phyloP scores from a whole-genome alignment of 2,888 invertebrate species.

The Phyto melanocephala region DNA sequence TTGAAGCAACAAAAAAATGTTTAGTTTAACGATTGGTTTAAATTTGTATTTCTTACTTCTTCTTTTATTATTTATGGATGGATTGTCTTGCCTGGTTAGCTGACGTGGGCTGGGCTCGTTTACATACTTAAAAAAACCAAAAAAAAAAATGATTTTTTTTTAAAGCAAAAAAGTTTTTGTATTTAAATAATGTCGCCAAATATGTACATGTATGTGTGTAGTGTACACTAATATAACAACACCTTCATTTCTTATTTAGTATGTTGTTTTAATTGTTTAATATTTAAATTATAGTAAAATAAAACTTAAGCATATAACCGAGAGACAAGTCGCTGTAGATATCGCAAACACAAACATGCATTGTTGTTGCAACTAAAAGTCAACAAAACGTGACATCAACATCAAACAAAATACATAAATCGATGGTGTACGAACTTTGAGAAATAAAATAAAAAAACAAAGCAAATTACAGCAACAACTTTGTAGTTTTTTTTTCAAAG shows the following conservation, averaged over 20 bases:
- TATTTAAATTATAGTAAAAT: background rate
- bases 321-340: background rate
- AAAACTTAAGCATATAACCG: background rate
- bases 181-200: constrained; percentile 14
- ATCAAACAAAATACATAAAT: constrained; percentile 16
- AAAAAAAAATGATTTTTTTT: too few species aligned
- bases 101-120: background rate
- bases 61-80: background rate
- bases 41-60: background rate
- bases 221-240: background rate
- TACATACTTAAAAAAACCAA: background rate
- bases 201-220: too few species aligned
- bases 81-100: background rate
- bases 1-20: background rate
- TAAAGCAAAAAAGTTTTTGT: background rate
- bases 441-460: background rate
- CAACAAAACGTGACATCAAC: constrained; percentile 19
- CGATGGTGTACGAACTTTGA: constrained; percentile 5
- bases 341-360: background rate
- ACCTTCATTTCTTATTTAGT: constrained; percentile 4
- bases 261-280: constrained; percentile 22
- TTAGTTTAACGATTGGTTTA: background rate
- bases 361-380: constrained; percentile 27
- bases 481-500: background rate
- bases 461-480: background rate